Conservation (phyloP, 2,113 vertebrate species). For the Microcebus griseorufus region DNA sequence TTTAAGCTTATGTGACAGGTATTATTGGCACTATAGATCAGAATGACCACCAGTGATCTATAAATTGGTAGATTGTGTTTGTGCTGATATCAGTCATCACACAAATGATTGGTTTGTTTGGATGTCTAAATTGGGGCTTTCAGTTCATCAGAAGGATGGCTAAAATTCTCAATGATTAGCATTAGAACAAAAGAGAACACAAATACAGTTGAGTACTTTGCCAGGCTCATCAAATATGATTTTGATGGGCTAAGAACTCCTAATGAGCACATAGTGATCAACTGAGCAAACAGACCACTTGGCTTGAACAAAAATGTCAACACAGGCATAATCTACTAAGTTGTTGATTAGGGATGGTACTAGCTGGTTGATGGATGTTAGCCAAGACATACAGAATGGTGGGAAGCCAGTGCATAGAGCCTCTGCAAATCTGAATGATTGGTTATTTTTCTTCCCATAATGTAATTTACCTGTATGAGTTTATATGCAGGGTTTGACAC, state of each 20-base stretch:
- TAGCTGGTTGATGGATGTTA: not conserved
- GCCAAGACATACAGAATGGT: not conserved
- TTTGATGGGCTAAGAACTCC: not conserved
- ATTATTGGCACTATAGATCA: not conserved
- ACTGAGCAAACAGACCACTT: constrained; percentile 27
- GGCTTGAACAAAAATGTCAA: constrained; percentile 44
- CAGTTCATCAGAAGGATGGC: not conserved
- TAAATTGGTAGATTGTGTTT: not conserved
- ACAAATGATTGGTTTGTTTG: not conserved
- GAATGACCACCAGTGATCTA: not conserved
- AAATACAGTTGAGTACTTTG: constrained; percentile 22
- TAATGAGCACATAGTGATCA: constrained; percentile 32
- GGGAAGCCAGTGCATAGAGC: not conserved
- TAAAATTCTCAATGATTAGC: constrained; percentile 10
- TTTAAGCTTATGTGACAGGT: not conserved
- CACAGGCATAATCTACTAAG: constrained; percentile 32
- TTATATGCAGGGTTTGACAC: not conserved
- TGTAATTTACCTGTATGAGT: not conserved
- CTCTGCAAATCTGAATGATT: not conserved
- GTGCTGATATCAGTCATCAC: not conserved
- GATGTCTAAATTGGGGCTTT: not conserved
- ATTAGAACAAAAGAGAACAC: not conserved
- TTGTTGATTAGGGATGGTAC: not conserved
- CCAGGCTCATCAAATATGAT: constrained; percentile 44
- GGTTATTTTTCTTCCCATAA: not conserved